Evolutionary conservation across 2,888 invertebrate genomes (phyloP), one percentile per base, ranked within the genome.

Genomic region (Pollenia griseotomentosa): DNA sequence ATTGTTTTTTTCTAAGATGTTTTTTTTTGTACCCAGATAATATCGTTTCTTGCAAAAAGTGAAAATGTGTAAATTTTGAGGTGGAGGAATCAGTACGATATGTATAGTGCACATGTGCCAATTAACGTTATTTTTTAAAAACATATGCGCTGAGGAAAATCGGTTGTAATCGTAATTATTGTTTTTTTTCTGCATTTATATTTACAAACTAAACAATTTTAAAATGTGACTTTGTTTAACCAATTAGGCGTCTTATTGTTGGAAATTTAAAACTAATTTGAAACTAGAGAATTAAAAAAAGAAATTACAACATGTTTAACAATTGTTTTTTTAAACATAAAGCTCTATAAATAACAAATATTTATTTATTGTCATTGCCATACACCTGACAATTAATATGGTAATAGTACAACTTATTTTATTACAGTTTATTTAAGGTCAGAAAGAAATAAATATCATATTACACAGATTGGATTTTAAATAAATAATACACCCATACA

Each of bases 361-460:
- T 48, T 55, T 80, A 44, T 46, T 55, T 74, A n/a, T 73, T 23
- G 12, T 16, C 40, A 82, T 57, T 59, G 19, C 66, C 57, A 51
- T 40, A 82, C 57, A 68, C 42, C 51, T 71, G 63, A n/a, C 19
- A 68, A 75, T 59, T 82, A 68, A 75, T 44, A 68, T 75, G 33
- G 75, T 61, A 82, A 75, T 75, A 75, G 23, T 40, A 40, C n/a
- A 73, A 65, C 10, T 55, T 61, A 61, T 61, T 68, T 70, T 19
- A 19, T 57, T 19, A 59, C 44, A 74, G 44, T 65, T 53, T 57
- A 65, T 19, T 57, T 46, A 23, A 53, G 51, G 12, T 71, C 16
- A 79, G 40, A n/a, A 2, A 40, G 1, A 33, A 8, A 40, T 8
- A 46, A 16, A 57, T 1, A 42, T 10, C 33, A 33, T 6, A 33